Evolutionary conservation across 37 sponge, comb jelly and placozoan species (phyloP), one percentile per base, ranked within the genome.

Genomic region (Theonella swinhoei): DNA sequence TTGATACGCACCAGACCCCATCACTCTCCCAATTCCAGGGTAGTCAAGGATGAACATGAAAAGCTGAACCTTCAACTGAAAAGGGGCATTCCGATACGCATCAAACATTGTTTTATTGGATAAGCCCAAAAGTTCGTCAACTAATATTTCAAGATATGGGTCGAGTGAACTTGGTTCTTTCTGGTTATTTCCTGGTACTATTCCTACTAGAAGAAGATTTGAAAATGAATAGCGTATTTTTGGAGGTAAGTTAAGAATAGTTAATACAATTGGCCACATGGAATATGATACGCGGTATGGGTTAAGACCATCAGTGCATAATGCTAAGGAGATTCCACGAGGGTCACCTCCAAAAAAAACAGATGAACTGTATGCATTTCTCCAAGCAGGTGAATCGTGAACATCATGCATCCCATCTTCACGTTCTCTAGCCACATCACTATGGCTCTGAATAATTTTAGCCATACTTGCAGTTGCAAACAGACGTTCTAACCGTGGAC

Each of bases 251-350:
- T 80, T 80, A 7, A 80, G 60, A 19, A 80, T 4, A 40, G 72
- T 69, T 14, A 80, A 71, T 26, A 70, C 29, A 29, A 76, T 76
- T 30, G 77, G 77, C 77, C 77, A 76, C 77, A 76, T 76, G 9
- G 62, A 61, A 62, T 76, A 76, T 30, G 33, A 5, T 26, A 34
- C 38, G 7, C 38, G 9, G 54, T 35, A 60, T 5, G 77, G 77
- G n/a, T 76, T 76, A 9, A 76, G 5, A 25, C 77, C 62, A 54
- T 76, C 77, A 54, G 77, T 76, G n/a, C 31, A 28, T 4, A 76
- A 58, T 35, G 77, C 77, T 54, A 76, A 76, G 5, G 77, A 76
- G 8, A 76, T 76, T 7, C 62, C 62, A 9, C 62, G 25, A 34
- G 29, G 9, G 19, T 76, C 77, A 54, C 30, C 22, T 8, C 5